Evolutionary conservation across 2,113 vertebrate species (phyloP).

Genomic region (Pachycephala philippinensis): DNA sequence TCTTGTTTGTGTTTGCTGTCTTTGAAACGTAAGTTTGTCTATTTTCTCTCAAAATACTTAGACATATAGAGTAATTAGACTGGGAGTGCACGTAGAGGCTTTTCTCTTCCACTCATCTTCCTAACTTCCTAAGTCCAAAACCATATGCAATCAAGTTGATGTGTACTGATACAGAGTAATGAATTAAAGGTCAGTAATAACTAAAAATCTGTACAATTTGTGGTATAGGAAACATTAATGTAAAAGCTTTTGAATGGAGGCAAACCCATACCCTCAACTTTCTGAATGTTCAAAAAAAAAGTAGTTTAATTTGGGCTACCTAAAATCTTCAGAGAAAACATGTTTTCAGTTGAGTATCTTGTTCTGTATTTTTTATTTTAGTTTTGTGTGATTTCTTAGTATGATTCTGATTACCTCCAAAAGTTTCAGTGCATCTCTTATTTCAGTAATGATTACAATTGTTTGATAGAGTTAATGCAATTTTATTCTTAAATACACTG

Average conservation of each 20-base stretch:
- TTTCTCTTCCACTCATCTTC: background rate
- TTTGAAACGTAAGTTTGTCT: constrained; percentile 91
- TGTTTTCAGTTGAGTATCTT: background rate
- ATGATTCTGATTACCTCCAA: background rate
- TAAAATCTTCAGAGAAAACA: background rate
- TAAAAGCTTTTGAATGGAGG: background rate
- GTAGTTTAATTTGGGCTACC: background rate
- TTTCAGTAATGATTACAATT: background rate
- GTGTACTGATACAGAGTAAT: background rate
- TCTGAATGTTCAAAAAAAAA: background rate
- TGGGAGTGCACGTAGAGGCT: background rate
- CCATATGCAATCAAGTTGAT: background rate
- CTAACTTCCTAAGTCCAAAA: background rate
- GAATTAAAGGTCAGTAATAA: background rate
- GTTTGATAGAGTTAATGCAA: background rate
- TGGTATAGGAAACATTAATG: background rate
- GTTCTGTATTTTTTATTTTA: background rate
- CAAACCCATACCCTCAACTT: background rate
- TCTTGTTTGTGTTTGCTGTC: constrained; percentile 93
- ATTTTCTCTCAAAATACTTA: background rate
- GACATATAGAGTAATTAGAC: background rate
- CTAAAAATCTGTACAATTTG: background rate
- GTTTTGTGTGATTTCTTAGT: background rate
- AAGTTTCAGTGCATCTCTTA: background rate
- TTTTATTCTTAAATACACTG: background rate